phyloP scores from a whole-genome alignment of 2,113 vertebrate genomes.

The Alligator mississippiensis region DNA sequence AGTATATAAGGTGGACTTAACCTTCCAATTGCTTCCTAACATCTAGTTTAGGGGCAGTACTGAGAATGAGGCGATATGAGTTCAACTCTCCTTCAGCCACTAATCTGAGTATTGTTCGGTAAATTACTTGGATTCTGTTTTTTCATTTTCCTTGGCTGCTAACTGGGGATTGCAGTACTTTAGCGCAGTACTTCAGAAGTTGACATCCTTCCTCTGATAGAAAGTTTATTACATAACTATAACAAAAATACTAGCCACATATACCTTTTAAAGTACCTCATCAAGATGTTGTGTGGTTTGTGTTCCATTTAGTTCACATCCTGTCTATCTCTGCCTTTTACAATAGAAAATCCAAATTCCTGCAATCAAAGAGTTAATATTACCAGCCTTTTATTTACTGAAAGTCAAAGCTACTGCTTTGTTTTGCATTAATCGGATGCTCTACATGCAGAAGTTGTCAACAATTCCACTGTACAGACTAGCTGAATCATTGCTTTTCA shows the following conservation, averaged over 20 bases:
- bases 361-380: background rate
- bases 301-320: background rate
- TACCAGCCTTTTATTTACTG: background rate
- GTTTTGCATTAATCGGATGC: background rate
- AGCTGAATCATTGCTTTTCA: background rate
- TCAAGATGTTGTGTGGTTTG: background rate
- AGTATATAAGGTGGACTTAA: no score
- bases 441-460: background rate
- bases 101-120: background rate
- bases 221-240: background rate
- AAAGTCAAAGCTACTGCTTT: background rate
- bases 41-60: no score
- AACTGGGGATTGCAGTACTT: background rate
- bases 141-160: background rate
- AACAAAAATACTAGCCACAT: background rate
- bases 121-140: background rate
- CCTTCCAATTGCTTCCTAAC: no score
- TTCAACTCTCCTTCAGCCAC: fast-evolving
- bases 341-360: background rate
- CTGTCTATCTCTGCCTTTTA: background rate
- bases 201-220: background rate
- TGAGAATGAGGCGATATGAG: background rate
- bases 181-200: background rate
- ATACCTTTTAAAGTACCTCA: background rate
- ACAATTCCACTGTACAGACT: background rate